phyloP scores from a whole-genome alignment of 2,797 vertebrate genomes.

The Melanotaenia boesemani region DNA sequence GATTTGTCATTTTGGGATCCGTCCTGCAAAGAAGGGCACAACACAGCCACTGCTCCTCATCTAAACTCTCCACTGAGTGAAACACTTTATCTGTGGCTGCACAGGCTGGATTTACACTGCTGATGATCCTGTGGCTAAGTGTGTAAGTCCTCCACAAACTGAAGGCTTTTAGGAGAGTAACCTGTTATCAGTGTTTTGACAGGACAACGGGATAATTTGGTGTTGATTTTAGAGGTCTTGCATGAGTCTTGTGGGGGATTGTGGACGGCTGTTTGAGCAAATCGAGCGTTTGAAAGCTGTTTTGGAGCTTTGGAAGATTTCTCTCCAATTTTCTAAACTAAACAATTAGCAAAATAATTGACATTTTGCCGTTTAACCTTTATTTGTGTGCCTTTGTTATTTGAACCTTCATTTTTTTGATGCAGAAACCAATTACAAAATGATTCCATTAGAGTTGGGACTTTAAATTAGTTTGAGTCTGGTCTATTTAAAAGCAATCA shows the following conservation, averaged over 20 bases:
- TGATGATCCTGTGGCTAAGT: conserved; percentile 26
- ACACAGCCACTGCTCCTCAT: conserved; percentile 17
- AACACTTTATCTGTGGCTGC: conserved; percentile 50
- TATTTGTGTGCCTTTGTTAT: not conserved
- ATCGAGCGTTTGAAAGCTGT: not conserved
- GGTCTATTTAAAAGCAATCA: not conserved
- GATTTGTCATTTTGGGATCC: conserved; percentile 48
- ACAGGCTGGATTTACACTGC: conserved; percentile 52
- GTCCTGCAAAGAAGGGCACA: conserved; percentile 22
- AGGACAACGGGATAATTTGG: conserved; percentile 7
- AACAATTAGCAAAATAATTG: conserved; percentile 1
- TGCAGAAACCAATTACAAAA: conserved; percentile 4
- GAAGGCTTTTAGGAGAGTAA: conserved; percentile 17
- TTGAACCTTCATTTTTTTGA: not conserved
- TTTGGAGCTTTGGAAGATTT: not conserved
- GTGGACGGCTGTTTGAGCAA: not conserved
- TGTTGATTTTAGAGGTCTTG: conserved; percentile 4
- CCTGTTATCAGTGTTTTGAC: conserved; percentile 33
- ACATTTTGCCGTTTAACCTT: not conserved
- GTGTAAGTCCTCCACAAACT: conserved; percentile 39
- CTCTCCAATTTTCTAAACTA: not conserved
- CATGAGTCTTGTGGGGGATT: not conserved
- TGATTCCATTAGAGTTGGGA: conserved; percentile 7
- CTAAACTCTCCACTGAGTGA: conserved; percentile 29
- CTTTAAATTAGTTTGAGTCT: conserved; percentile 4